phyloP scores from a whole-genome alignment of 2,888 invertebrate species.

The Panzeria rudis region DNA sequence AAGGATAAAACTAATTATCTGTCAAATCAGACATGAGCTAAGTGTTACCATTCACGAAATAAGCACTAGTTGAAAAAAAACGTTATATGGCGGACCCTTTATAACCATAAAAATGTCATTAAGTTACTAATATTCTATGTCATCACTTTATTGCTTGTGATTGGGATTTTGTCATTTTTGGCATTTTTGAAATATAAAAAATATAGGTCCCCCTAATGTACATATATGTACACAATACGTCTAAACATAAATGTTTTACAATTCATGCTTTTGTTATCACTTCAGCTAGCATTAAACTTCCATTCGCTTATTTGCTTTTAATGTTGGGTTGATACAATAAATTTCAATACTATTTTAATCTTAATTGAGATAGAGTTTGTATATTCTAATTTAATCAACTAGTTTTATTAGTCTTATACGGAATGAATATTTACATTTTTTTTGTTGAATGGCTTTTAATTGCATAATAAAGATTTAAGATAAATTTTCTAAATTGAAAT shows the following conservation, averaged over 20 bases:
- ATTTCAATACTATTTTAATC: slow-evolving; percentile 13
- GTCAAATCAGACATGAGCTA: too few species aligned
- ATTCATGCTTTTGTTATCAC: background rate
- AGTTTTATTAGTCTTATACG: background rate
- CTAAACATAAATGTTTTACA: slow-evolving; percentile 2
- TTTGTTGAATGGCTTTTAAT: background rate
- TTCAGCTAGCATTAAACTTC: slow-evolving; percentile 21
- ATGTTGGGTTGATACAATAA: background rate
- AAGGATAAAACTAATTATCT: too few species aligned
- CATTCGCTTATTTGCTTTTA: slow-evolving; percentile 12
- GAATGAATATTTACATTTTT: background rate
- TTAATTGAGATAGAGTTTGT: slow-evolving; percentile 15
- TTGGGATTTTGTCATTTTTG: too few species aligned
- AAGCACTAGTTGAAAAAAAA: too few species aligned
- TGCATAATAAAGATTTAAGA: slow-evolving; percentile 18
- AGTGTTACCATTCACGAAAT: too few species aligned
- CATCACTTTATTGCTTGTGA: too few species aligned
- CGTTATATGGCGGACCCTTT: too few species aligned
- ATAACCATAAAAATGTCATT: too few species aligned
- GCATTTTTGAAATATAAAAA: too few species aligned
- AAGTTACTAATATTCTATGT: too few species aligned
- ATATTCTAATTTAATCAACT: background rate
- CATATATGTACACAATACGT: background rate
- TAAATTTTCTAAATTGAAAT: slow-evolving; percentile 10
- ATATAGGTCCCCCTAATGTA: too few species aligned